phyloP scores from a whole-genome alignment of 2,113 vertebrate genomes.

The Datnioides undecimradiatus region DNA sequence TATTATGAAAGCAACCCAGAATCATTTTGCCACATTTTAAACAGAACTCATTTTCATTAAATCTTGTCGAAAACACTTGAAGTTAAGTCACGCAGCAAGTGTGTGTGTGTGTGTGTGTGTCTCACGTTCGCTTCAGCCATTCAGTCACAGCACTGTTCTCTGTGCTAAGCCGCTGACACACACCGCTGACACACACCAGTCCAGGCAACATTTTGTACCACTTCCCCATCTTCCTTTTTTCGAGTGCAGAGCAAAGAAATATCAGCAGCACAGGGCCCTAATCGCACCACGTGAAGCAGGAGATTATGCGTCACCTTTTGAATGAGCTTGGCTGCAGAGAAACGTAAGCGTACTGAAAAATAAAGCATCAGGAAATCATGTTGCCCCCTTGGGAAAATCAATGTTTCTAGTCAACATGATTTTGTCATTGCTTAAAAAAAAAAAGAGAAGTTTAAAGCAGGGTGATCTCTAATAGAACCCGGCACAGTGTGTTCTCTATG shows the following conservation, averaged over 20 bases:
- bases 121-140: not conserved
- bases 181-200: not conserved
- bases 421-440: not conserved
- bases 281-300: not conserved
- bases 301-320: conserved; percentile 18
- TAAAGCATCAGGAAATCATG: not conserved
- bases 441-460: not conserved
- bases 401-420: not conserved
- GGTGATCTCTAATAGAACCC: not conserved
- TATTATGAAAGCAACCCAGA: not conserved
- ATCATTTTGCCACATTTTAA: not conserved
- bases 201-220: not conserved
- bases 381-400: not conserved
- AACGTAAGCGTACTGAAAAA: not conserved
- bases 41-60: not conserved
- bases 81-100: not conserved
- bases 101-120: not conserved
- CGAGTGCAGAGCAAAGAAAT: not conserved
- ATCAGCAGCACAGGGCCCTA: not conserved
- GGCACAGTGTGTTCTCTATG: not conserved
- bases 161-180: not conserved
- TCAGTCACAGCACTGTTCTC: not conserved
- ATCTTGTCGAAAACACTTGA: not conserved
- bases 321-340: not conserved
- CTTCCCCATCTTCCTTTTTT: not conserved